Evolutionary conservation across 2,797 vertebrate species (phyloP).

Genomic region (Ptychobarbus kaznakovi): DNA sequence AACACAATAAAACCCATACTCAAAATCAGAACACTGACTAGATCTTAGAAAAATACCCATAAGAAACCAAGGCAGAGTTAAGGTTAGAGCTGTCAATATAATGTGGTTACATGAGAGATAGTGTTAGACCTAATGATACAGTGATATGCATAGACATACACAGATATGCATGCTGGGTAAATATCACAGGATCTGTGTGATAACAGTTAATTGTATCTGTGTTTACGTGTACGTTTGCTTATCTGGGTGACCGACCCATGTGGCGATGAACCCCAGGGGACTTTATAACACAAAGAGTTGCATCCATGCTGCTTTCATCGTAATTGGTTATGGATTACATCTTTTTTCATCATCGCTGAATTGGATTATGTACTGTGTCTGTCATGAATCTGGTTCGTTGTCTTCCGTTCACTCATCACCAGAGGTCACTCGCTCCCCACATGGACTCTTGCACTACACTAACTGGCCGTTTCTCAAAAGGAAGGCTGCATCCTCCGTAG

Average conservation of each 20-base stretch:
- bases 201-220: constrained; percentile 45
- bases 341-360: constrained; percentile 52
- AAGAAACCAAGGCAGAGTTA: background rate
- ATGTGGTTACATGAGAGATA: constrained; percentile 4
- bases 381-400: too few species aligned
- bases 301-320: constrained; percentile 51
- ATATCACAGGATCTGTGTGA: constrained; percentile 15
- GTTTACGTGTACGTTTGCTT: constrained; percentile 33
- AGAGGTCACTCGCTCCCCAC: too few species aligned
- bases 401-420: too few species aligned
- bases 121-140: constrained; percentile 8
- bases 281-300: constrained; percentile 29
- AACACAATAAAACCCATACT: background rate
- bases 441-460: too few species aligned
- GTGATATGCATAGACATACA: constrained; percentile 20
- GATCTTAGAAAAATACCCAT: constrained; percentile 12
- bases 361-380: constrained; percentile 45
- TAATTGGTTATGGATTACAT: constrained; percentile 59
- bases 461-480: too few species aligned
- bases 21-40: constrained; percentile 33
- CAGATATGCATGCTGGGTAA: constrained; percentile 18
- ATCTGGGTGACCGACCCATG: constrained; percentile 28
- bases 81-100: background rate
- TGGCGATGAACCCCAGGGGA: constrained; percentile 43
- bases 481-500: too few species aligned